Percentiles rank a stretch among this genome's conserved stretches.
Conservation (phyloP, 23 tunicate genomes). For the Diplosoma virens region DNA sequence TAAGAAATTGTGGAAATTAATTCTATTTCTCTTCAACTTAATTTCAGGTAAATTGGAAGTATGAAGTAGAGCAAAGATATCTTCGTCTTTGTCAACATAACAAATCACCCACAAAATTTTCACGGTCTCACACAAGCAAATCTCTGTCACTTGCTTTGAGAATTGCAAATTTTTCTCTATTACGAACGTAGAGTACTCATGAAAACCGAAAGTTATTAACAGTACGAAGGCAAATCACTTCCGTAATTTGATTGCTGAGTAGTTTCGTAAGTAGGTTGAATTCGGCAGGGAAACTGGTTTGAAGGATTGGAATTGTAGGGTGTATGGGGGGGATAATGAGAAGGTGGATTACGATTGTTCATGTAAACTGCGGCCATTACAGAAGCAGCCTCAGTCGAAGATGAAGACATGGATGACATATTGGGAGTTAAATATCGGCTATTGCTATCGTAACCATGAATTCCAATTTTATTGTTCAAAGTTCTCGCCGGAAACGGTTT, state of each 20-base stretch:
- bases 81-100: too few species aligned
- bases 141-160: too few species aligned
- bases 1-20: too few species aligned
- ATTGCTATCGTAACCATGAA: slow-evolving; percentile 6
- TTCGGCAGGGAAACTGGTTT: background rate
- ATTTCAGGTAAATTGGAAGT: too few species aligned
- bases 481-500: slow-evolving; percentile 23
- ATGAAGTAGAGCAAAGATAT: too few species aligned
- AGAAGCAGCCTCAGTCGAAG: slow-evolving; percentile 3
- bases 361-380: slow-evolving; percentile 50
- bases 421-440: background rate
- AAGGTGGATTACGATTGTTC: background rate
- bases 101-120: too few species aligned
- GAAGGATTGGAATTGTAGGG: slow-evolving; percentile 10
- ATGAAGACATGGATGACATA: background rate
- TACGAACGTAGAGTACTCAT: too few species aligned
- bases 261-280: background rate
- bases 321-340: background rate
- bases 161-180: too few species aligned
- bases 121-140: too few species aligned
- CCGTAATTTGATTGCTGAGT: background rate
- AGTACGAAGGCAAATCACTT: background rate
- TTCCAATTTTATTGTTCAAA: slow-evolving; percentile 27
- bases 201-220: too few species aligned
- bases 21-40: too few species aligned